Percentiles rank a stretch among this genome's conserved stretches.
phyloP scores from a whole-genome alignment of 2,113 vertebrate genomes.

The Corythoichthys haematopterus region DNA sequence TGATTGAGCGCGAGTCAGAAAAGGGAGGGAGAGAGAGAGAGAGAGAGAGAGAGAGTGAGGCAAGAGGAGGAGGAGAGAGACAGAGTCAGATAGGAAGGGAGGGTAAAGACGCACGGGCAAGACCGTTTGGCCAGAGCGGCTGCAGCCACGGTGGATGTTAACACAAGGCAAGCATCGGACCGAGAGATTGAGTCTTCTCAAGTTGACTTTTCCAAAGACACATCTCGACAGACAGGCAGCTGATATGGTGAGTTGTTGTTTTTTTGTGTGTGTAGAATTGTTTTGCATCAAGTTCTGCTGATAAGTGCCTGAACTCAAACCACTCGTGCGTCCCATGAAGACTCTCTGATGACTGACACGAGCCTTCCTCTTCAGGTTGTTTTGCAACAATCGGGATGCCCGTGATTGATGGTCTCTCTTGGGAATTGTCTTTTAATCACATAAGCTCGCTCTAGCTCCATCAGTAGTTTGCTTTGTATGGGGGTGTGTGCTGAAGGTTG shows the following conservation, averaged over 20 bases:
- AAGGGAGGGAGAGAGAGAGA: background rate
- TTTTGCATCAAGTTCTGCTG: constrained; percentile 42
- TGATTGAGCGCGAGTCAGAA: background rate
- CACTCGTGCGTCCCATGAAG: background rate
- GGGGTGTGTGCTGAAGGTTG: background rate
- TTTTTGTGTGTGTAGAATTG: background rate
- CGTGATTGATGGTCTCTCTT: background rate
- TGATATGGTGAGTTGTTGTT: constrained; percentile 58
- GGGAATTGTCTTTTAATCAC: background rate
- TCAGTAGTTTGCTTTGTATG: background rate
- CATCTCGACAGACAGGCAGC: constrained; percentile 24
- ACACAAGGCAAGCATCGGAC: constrained; percentile 39
- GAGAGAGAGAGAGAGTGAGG: constrained; percentile 5
- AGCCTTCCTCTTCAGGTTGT: constrained; percentile 18
- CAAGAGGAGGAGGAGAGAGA: constrained; percentile 18
- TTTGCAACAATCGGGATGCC: background rate
- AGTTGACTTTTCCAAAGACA: constrained; percentile 31
- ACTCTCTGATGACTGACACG: constrained; percentile 8
- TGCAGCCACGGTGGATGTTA: constrained; percentile 65
- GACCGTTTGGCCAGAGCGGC: constrained; percentile 63
- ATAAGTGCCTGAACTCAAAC: constrained; percentile 7
- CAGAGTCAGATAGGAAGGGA: constrained; percentile 10
- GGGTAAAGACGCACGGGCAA: constrained; percentile 42
- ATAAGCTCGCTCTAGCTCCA: background rate
- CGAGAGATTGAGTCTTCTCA: constrained; percentile 35